Evolutionary conservation across 2,888 invertebrate species (phyloP).

Genomic region (Anorthoa munda): DNA sequence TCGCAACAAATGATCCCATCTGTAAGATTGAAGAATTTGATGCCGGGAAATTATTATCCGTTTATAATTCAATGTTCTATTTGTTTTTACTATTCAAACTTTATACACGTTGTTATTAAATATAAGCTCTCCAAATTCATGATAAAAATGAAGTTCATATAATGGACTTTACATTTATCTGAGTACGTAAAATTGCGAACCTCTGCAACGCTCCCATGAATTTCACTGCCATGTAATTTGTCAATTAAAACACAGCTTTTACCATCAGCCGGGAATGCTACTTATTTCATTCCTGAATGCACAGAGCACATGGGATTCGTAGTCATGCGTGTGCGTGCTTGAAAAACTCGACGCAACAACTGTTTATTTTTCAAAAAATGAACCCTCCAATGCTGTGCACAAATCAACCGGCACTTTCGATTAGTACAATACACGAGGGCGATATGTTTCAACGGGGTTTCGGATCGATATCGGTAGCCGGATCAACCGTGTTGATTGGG

Average conservation of each 20-base stretch:
- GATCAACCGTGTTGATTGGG: slow-evolving; percentile 82
- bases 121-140: background rate
- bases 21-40: slow-evolving; percentile 11
- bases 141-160: slow-evolving; percentile 22
- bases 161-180: slow-evolving; percentile 19
- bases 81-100: background rate
- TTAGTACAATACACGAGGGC: slow-evolving; percentile 59
- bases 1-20: slow-evolving; percentile 40
- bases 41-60: background rate
- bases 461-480: slow-evolving; percentile 67
- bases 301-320: slow-evolving; percentile 20
- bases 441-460: slow-evolving; percentile 59
- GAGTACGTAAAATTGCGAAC: slow-evolving; percentile 8
- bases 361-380: slow-evolving; percentile 36
- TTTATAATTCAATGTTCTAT: background rate
- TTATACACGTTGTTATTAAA: background rate
- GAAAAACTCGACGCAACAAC: slow-evolving; percentile 37
- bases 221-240: slow-evolving; percentile 37
- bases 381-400: slow-evolving; percentile 51
- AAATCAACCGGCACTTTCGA: slow-evolving; percentile 63
- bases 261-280: slow-evolving; percentile 37
- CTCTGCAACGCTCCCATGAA: slow-evolving; percentile 15
- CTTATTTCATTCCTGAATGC: slow-evolving; percentile 50
- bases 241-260: slow-evolving; percentile 48
- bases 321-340: slow-evolving; percentile 13